Conservation (phyloP, 1,140 invertebrate genomes). For the Dryas iulia region DNA sequence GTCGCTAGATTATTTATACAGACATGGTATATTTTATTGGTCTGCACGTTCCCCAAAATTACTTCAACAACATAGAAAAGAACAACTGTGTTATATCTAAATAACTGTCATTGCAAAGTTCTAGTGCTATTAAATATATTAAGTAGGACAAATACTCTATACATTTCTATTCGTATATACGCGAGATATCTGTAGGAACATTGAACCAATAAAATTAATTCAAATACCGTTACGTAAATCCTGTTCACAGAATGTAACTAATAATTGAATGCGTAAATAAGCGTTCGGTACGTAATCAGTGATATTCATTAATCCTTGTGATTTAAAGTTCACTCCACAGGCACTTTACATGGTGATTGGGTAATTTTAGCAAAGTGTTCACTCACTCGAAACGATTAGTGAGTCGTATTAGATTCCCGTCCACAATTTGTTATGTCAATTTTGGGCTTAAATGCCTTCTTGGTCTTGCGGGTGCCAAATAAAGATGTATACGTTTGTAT, state of each 20-base stretch:
- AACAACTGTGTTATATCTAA: no score
- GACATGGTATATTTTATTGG: no score
- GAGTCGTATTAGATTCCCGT: conserved; percentile 43
- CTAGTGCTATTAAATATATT: no score
- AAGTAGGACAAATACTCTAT: background rate
- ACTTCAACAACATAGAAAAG: no score
- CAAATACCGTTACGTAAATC: conserved; percentile 3
- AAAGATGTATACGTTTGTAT: no score
- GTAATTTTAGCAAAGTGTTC: conserved; percentile 54
- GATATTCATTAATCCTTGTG: conserved; percentile 57
- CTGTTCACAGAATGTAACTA: conserved; percentile 1
- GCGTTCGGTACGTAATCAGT: conserved; percentile 53
- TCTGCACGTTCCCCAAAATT: no score
- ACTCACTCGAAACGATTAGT: conserved; percentile 45
- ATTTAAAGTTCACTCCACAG: conserved; percentile 44
- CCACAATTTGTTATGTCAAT: conserved; percentile 26
- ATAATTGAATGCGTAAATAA: conserved; percentile 39
- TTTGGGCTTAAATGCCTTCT: background rate
- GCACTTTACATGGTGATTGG: conserved; percentile 64
- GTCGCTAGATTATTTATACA: no score
- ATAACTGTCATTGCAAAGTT: no score
- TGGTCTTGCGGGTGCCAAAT: no score
- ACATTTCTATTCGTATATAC: background rate
- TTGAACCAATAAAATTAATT: conserved; percentile 13
- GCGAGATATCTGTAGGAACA: background rate